phyloP scores from a whole-genome alignment of 2,888 invertebrate species.

The Andricus quercusramuli region DNA sequence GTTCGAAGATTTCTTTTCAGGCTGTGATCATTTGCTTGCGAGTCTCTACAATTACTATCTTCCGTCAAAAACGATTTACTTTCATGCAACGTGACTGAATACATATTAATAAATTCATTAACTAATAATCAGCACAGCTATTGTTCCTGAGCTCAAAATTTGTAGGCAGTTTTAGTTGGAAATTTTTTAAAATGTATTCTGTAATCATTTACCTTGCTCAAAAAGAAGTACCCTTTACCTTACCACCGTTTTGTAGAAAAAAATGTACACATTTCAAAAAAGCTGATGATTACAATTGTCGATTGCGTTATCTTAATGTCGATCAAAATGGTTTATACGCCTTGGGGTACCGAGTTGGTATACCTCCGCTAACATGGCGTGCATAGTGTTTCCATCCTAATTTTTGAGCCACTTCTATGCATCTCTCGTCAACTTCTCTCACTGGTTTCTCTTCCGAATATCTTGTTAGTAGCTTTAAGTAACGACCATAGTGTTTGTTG shows the following conservation, averaged over 20 bases:
- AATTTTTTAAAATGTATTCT: not conserved
- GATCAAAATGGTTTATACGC: constrained; percentile 86
- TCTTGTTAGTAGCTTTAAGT: constrained; percentile 87
- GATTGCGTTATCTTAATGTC: constrained; percentile 1
- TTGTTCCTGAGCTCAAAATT: not conserved
- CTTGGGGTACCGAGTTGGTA: constrained; percentile 86
- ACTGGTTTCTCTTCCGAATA: constrained; percentile 90
- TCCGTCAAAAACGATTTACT: not conserved
- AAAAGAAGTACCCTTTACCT: not conserved
- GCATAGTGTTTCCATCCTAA: constrained; percentile 88
- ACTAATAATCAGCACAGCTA: not conserved
- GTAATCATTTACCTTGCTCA: constrained; percentile 1
- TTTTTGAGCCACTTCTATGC: constrained; percentile 83
- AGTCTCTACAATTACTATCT: not conserved
- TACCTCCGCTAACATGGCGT: constrained; percentile 80
- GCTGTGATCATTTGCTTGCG: not conserved
- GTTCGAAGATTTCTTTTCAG: not conserved
- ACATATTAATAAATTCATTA: not conserved
- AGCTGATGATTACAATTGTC: constrained; percentile 18
- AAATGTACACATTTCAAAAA: not conserved
- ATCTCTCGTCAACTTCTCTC: constrained; percentile 86
- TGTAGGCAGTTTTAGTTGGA: not conserved
- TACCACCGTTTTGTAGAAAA: constrained; percentile 36
- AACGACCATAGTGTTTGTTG: constrained; percentile 89
- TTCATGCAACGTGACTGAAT: not conserved